Base-by-base conservation (phyloP, 2,797 vertebrate genomes). In the Eidolon dupreanum region DNA sequence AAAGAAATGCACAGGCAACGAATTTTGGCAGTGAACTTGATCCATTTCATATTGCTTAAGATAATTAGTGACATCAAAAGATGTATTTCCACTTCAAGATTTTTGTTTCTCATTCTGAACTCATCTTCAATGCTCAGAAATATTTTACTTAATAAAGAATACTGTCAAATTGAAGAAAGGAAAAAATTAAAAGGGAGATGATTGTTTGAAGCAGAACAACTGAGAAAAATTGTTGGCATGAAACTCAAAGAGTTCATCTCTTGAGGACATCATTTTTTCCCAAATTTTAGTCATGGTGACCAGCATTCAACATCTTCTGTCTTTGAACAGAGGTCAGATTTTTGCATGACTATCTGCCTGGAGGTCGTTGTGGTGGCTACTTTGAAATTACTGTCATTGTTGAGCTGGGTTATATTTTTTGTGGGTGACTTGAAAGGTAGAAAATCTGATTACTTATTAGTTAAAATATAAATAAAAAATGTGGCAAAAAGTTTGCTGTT, bases 351-450 rank as follows among this genome's bases (percentile, higher is more conserved):
- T 81, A 82, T 24, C 88, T 97, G 73, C 94, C 24, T 90, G 57
- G 74, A 93, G 11, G 93, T 93, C 96, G 8, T 66, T 96, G 38
- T 79, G 88, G 20, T 89, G 41, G 51, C 63, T 85, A 70, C 81
- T 95, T 95, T 55, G 75, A 73, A 94, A 82, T 82, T 82, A 92
- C 49, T 95, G 53, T 88, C 65, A 31, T 0, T 91, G 13, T 46
- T 97, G 97, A 92, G 22, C 3, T 93, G 55, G 43, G 8, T 97
- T 95, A 28, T 96, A 71, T 97, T 96, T 97, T 28, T 95, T n/a
- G 95, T 98, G 79, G 89, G 84, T 78, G 49, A 63, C 73, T 65
- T 91, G 71, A 53, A 90, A 51, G 63, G 71, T 89, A 94, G 82
- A 83, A 91, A 95, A 82, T 93, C 4, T 96, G 79, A 96, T 97